Percentiles rank a stretch among this genome's conserved stretches.
Conservation (phyloP, 2,888 invertebrate species). For the Polydrusus cervinus region DNA sequence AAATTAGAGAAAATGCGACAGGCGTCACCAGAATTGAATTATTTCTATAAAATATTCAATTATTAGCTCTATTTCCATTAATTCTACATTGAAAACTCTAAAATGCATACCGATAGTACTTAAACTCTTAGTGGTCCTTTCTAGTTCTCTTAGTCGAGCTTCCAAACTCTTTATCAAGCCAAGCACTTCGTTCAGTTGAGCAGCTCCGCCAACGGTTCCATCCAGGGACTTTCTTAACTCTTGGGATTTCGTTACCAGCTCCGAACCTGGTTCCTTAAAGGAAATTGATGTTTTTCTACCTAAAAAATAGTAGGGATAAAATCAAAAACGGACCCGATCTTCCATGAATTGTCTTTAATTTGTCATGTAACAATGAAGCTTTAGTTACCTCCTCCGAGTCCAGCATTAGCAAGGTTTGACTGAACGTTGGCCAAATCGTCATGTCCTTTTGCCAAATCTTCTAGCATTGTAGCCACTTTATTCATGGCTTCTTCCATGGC, state of each 20-base stretch:
- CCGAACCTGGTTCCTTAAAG: conserved; percentile 26
- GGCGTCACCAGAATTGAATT: too few species aligned
- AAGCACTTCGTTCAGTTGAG: conserved; percentile 34
- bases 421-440: neutral
- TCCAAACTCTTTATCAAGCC: conserved; percentile 33
- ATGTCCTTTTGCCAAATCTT: conserved; percentile 72
- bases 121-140: conserved; percentile 5
- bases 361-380: too few species aligned
- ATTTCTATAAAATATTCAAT: too few species aligned
- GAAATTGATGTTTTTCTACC: conserved; percentile 1
- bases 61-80: too few species aligned
- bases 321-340: too few species aligned
- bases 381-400: neutral
- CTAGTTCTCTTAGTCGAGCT: conserved; percentile 23
- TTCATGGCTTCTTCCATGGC: conserved; percentile 77
- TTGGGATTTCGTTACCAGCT: conserved; percentile 43
- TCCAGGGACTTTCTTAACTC: conserved; percentile 45
- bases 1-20: too few species aligned
- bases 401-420: neutral
- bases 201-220: conserved; percentile 34
- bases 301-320: neutral
- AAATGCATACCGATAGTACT: neutral
- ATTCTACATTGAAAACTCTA: too few species aligned
- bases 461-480: conserved; percentile 77
- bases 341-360: neutral